Percentiles rank a stretch among this genome's conserved stretches.
These are phyloP conservation scores for Diabrotica undecimpunctata DNA, from an alignment of 1,140 invertebrate genomes.

Conservation along the genomic window DNA sequence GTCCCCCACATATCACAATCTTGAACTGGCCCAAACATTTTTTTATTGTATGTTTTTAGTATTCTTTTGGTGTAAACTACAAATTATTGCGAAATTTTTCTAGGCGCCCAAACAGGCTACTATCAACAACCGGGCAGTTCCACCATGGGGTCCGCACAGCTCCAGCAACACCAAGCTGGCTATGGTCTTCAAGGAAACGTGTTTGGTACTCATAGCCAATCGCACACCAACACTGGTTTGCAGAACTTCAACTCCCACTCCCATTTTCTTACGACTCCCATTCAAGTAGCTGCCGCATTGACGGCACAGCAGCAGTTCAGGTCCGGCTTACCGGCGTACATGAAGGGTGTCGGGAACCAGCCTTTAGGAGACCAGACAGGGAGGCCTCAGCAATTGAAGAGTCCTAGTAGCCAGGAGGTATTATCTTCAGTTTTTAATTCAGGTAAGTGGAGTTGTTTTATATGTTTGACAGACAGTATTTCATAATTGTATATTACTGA, in stretches of 20 bases:
- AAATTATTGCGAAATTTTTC: neutral
- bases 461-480: too few species aligned
- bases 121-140: slow-evolving; percentile 45
- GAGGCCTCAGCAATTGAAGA: slow-evolving; percentile 44
- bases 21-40: too few species aligned
- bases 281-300: slow-evolving; percentile 39
- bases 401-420: slow-evolving; percentile 44
- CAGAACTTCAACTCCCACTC: slow-evolving; percentile 36
- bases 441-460: slow-evolving; percentile 29
- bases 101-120: slow-evolving; percentile 45
- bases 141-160: slow-evolving; percentile 37
- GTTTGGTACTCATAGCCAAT: slow-evolving; percentile 43
- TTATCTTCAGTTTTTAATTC: slow-evolving; percentile 46
- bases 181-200: slow-evolving; percentile 44
- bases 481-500: too few species aligned
- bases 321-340: slow-evolving; percentile 34
- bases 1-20: too few species aligned
- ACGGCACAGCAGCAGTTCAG: slow-evolving; percentile 36
- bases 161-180: slow-evolving; percentile 43
- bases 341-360: slow-evolving; percentile 37
- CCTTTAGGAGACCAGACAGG: slow-evolving; percentile 32
- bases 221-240: slow-evolving; percentile 41
- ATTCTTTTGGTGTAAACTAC: too few species aligned
- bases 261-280: slow-evolving; percentile 31
- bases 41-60: too few species aligned